Evolutionary conservation across 2,797 vertebrate genomes (phyloP).

Genomic region (Chromis chromis): DNA sequence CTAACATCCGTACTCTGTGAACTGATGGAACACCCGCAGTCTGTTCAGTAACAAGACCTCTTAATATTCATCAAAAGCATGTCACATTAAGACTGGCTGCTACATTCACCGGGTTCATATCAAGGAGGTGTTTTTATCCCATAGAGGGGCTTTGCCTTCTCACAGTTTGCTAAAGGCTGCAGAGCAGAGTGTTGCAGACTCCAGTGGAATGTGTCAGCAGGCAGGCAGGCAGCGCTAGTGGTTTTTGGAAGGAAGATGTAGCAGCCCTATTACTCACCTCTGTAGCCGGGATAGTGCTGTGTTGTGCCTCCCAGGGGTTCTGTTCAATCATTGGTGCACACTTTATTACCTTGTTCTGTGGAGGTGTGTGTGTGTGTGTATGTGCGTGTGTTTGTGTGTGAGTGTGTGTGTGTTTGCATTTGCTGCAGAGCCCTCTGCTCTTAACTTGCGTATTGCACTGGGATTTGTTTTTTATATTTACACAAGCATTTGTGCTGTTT

Average conservation of each 20-base stretch:
- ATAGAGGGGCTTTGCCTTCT: conserved; percentile 44
- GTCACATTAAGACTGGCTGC: conserved; percentile 30
- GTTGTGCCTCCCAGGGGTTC: conserved; percentile 70
- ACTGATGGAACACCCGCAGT: conserved; percentile 1
- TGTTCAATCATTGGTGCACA: conserved; percentile 68
- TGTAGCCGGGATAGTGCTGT: conserved; percentile 61
- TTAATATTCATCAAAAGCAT: conserved; percentile 40
- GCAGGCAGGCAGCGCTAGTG: conserved; percentile 41
- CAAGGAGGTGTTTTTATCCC: conserved; percentile 48
- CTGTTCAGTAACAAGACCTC: conserved; percentile 20
- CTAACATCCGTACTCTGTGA: conserved; percentile 3
- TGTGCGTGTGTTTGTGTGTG: conserved; percentile 6
- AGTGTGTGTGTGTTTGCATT: conserved; percentile 21
- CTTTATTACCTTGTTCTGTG: conserved; percentile 72
- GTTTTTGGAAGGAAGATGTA: conserved; percentile 64
- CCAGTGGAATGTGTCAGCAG: conserved; percentile 63
- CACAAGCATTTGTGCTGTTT: conserved; percentile 9
- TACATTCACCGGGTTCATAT: conserved; percentile 20
- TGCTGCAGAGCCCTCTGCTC: conserved; percentile 44
- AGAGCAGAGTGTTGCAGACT: conserved; percentile 50
- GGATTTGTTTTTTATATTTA: conserved; percentile 38
- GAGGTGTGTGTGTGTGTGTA: conserved; percentile 47
- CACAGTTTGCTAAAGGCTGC: conserved; percentile 36
- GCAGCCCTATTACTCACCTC: conserved; percentile 69
- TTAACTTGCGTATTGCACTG: conserved; percentile 37